phyloP scores from a whole-genome alignment of 2,888 invertebrate species.

The Drosophila cracens region DNA sequence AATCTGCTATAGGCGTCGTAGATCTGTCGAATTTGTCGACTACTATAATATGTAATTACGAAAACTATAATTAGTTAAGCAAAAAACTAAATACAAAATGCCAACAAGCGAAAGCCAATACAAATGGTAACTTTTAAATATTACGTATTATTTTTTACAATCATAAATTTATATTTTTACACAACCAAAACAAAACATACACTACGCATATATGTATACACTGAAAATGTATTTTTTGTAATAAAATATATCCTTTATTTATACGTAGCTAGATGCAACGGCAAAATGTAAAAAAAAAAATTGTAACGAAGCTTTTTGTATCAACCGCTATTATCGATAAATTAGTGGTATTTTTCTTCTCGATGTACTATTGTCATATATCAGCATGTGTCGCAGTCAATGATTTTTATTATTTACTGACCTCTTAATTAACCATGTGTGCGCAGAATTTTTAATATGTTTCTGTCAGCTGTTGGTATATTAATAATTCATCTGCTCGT shows the following conservation, averaged over 20 bases:
- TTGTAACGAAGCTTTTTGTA: slow-evolving; percentile 4
- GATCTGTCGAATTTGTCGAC: slow-evolving; percentile 84
- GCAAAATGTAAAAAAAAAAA: slow-evolving; percentile 22
- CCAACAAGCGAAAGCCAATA: slow-evolving; percentile 29
- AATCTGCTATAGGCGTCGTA: slow-evolving; percentile 83
- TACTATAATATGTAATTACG: slow-evolving; percentile 81
- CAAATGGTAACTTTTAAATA: slow-evolving; percentile 43
- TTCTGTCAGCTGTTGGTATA: slow-evolving; percentile 3
- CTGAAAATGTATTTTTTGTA: slow-evolving; percentile 72
- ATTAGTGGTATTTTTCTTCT: slow-evolving; percentile 2
- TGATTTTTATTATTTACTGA: slow-evolving; percentile 4
- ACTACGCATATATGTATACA: slow-evolving; percentile 63
- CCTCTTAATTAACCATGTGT: not conserved
- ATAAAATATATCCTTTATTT: slow-evolving; percentile 62
- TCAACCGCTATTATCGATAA: slow-evolving; percentile 11
- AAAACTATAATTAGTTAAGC: slow-evolving; percentile 40
- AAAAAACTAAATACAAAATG: slow-evolving; percentile 22
- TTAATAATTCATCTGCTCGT: not conserved
- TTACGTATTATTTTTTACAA: slow-evolving; percentile 69
- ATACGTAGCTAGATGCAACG: slow-evolving; percentile 34
- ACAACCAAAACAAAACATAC: slow-evolving; percentile 61
- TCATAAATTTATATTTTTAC: slow-evolving; percentile 72
- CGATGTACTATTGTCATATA: not conserved
- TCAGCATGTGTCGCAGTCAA: not conserved
- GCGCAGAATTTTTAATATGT: not conserved